Percentiles rank a stretch among this genome's conserved stretches.
These are phyloP conservation scores for Nerophis ophidion DNA, from an alignment of 2,113 vertebrate genomes.

Conservation along the genomic window DNA sequence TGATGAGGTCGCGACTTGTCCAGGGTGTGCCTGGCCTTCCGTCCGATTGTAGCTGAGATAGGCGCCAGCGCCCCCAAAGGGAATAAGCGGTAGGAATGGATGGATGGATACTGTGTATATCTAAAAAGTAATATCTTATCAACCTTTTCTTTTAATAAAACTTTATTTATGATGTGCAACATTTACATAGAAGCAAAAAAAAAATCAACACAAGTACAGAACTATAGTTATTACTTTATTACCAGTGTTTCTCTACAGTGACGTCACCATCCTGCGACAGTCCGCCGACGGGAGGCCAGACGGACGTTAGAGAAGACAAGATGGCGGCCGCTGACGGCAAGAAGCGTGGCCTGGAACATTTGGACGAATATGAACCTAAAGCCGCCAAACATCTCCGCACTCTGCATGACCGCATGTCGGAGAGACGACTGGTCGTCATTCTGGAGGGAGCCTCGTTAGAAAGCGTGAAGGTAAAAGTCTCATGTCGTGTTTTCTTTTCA, in stretches of 20 bases:
- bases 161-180: too few species aligned
- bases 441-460: conserved; percentile 91
- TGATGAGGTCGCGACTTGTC: too few species aligned
- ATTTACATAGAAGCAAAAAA: too few species aligned
- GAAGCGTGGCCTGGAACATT: conserved; percentile 75
- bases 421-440: conserved; percentile 82
- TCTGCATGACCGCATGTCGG: conserved; percentile 69
- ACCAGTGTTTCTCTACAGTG: background rate
- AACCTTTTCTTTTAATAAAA: too few species aligned
- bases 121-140: too few species aligned
- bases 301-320: conserved; percentile 21
- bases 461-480: conserved; percentile 83
- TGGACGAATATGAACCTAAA: conserved; percentile 77
- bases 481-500: background rate
- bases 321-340: conserved; percentile 73
- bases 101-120: too few species aligned
- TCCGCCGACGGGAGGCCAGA: background rate
- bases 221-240: background rate
- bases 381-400: conserved; percentile 62
- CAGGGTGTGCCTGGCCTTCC: too few species aligned
- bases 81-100: too few species aligned
- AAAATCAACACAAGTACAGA: too few species aligned
- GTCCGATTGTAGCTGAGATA: too few species aligned
- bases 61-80: too few species aligned
- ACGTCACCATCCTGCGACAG: conserved; percentile 38